These are phyloP conservation scores for Anoplolepis gracilipes DNA, from an alignment of 1,140 invertebrate genomes.

Conservation along the genomic window DNA sequence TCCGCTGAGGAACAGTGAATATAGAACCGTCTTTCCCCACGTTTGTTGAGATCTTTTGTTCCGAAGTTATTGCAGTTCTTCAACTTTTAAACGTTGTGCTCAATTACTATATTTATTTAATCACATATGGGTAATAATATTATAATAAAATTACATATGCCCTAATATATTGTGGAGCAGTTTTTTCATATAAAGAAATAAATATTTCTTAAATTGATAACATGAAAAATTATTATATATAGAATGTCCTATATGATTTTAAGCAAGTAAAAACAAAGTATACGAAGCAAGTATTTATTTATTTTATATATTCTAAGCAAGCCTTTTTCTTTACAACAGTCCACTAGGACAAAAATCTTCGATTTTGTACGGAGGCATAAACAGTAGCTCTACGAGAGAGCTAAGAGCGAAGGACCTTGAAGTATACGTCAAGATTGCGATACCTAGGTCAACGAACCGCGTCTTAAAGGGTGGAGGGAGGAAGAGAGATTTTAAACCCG, in stretches of 20 bases:
- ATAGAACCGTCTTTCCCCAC: slow-evolving; percentile 34
- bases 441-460: slow-evolving; percentile 65
- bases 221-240: not conserved
- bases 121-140: not conserved
- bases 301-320: not conserved
- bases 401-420: slow-evolving; percentile 50
- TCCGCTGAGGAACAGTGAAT: slow-evolving; percentile 57
- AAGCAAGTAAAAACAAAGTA: not conserved
- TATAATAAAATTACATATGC: not conserved
- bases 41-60: slow-evolving; percentile 6
- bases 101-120: not conserved
- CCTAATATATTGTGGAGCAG: not conserved
- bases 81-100: not conserved
- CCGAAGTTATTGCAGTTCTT: not conserved
- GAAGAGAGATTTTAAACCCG: slow-evolving; percentile 54
- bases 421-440: slow-evolving; percentile 59
- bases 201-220: not conserved
- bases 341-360: slow-evolving; percentile 27
- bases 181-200: not conserved
- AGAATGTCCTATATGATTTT: not conserved
- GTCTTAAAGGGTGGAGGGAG: slow-evolving; percentile 56
- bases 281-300: not conserved
- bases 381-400: slow-evolving; percentile 53
- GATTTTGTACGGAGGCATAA: slow-evolving; percentile 45
- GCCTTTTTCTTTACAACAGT: slow-evolving; percentile 8